These are phyloP conservation scores for Saimiri boliviensis DNA, from an alignment of 2,113 vertebrate species.

Conservation along the genomic window DNA sequence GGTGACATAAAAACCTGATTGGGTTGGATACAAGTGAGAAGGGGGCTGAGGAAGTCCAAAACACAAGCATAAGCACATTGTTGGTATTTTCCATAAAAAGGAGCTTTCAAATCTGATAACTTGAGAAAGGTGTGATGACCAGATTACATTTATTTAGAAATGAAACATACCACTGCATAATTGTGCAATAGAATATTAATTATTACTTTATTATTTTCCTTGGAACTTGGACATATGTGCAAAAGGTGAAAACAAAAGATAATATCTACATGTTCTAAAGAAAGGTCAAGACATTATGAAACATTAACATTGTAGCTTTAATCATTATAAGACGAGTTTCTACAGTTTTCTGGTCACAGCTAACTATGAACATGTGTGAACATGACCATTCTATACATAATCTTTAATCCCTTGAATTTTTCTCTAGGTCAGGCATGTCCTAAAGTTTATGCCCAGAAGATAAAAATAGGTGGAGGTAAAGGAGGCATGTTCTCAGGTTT, in stretches of 20 bases:
- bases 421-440: background rate
- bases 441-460: background rate
- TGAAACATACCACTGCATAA: background rate
- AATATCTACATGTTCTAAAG: background rate
- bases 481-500: background rate
- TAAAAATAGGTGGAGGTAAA: background rate
- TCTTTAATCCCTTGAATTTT: background rate
- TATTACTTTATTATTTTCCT: background rate
- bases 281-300: background rate
- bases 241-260: background rate
- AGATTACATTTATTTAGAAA: background rate
- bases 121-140: background rate
- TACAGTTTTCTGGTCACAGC: background rate
- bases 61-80: background rate
- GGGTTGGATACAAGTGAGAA: background rate
- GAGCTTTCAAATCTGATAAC: background rate
- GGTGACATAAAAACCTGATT: background rate
- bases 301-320: background rate
- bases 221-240: background rate
- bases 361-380: background rate
- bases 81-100: background rate
- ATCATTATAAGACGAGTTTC: background rate
- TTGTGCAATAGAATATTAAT: background rate
- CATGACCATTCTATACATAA: background rate
- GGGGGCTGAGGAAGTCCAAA: background rate